These are phyloP conservation scores for Tachina grossa DNA, from an alignment of 2,888 invertebrate genomes.

Conservation along the genomic window DNA sequence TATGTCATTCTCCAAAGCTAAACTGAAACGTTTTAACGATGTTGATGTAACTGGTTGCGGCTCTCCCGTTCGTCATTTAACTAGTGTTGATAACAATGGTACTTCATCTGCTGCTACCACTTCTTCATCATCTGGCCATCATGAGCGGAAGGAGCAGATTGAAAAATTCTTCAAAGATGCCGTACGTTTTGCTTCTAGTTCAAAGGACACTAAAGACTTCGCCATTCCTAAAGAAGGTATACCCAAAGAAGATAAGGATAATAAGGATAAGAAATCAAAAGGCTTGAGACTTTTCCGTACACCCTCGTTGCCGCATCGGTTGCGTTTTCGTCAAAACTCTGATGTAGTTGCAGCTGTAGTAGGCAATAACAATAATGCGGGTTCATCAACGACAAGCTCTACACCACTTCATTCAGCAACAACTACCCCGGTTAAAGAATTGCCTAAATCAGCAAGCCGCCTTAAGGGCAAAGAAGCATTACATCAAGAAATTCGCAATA, in stretches of 20 bases:
- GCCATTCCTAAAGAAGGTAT: slow-evolving; percentile 77
- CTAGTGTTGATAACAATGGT: slow-evolving; percentile 39
- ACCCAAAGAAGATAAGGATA: slow-evolving; percentile 80
- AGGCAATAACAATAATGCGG: slow-evolving; percentile 62
- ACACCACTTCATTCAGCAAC: slow-evolving; percentile 79
- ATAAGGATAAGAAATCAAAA: slow-evolving; percentile 81
- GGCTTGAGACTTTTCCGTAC: slow-evolving; percentile 80
- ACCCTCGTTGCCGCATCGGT: slow-evolving; percentile 82
- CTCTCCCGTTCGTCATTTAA: slow-evolving; percentile 67
- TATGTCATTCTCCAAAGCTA: slow-evolving; percentile 82
- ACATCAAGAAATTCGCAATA: slow-evolving; percentile 84
- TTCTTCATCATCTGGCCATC: slow-evolving; percentile 73
- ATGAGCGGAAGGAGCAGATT: slow-evolving; percentile 82
- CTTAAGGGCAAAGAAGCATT: slow-evolving; percentile 84
- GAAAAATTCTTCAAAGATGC: slow-evolving; percentile 83
- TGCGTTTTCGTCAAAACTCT: slow-evolving; percentile 79
- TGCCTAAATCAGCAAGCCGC: slow-evolving; percentile 81
- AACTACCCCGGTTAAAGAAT: slow-evolving; percentile 81
- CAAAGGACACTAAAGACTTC: slow-evolving; percentile 80
- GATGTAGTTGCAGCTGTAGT: slow-evolving; percentile 74
- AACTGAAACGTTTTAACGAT: slow-evolving; percentile 82
- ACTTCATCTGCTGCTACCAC: slow-evolving; percentile 68
- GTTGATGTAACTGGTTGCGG: slow-evolving; percentile 78
- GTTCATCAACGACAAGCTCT: slow-evolving; percentile 77
- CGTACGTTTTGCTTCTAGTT: slow-evolving; percentile 79